Evolutionary conservation across 2,888 invertebrate genomes (phyloP).

Genomic region (Heliconius cydno): DNA sequence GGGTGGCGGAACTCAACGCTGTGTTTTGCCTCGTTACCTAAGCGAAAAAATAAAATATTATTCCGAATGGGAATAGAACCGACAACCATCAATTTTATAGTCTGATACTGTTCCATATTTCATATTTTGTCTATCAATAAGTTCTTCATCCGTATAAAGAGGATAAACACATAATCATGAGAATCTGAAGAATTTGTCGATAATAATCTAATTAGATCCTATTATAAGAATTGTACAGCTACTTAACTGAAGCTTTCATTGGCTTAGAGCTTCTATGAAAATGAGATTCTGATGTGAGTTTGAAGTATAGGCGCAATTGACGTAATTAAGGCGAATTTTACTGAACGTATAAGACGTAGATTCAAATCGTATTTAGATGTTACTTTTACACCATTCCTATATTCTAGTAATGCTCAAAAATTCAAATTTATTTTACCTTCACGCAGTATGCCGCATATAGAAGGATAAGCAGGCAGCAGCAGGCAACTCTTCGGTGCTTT

Average conservation of each 20-base stretch:
- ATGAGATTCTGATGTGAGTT: not conserved
- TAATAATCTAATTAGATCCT: slow-evolving; percentile 47
- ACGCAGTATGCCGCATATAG: no score
- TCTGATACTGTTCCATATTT: not conserved
- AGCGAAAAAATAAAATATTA: no score
- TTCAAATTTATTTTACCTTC: no score
- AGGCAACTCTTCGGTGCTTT: no score
- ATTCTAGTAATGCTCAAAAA: no score
- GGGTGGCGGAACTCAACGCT: no score
- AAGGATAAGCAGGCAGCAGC: no score
- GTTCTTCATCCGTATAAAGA: slow-evolving; percentile 50
- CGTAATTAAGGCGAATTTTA: not conserved
- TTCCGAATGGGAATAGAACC: not conserved
- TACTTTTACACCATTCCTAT: not conserved
- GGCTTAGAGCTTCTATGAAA: not conserved
- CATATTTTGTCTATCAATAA: slow-evolving; percentile 40
- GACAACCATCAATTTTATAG: not conserved
- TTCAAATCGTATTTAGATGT: no score
- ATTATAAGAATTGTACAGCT: slow-evolving; percentile 41
- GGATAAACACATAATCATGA: slow-evolving; percentile 46
- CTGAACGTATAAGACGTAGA: no score
- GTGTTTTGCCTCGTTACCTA: no score
- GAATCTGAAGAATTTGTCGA: slow-evolving; percentile 36
- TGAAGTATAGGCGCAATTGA: not conserved
- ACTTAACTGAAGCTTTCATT: not conserved